phyloP scores from a whole-genome alignment of 2,797 vertebrate genomes.

The Pangasius macronema region DNA sequence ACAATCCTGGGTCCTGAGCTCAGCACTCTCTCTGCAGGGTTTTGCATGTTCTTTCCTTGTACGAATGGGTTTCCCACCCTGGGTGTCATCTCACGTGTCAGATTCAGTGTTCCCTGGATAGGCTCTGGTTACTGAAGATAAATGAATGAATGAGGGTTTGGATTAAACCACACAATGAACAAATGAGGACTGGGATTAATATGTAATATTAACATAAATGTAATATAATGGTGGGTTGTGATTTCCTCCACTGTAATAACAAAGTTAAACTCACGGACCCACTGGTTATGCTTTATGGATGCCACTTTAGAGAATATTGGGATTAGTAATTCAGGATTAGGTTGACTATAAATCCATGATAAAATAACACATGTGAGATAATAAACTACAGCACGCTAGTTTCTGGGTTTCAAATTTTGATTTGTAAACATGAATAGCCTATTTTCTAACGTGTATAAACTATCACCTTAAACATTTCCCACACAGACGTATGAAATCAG shows the following conservation, averaged over 20 bases:
- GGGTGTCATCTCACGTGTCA: background rate
- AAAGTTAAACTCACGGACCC: background rate
- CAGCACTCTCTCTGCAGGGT: background rate
- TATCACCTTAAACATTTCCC: background rate
- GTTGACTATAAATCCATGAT: background rate
- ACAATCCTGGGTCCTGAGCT: background rate
- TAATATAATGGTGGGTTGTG: background rate
- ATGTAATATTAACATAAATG: no score
- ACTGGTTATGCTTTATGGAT: background rate
- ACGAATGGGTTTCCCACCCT: background rate
- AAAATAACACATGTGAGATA: background rate
- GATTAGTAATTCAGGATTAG: background rate
- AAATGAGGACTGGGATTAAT: background rate
- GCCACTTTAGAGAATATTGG: background rate
- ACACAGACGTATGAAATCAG: background rate
- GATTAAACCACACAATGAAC: background rate
- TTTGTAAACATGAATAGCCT: background rate
- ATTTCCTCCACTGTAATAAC: background rate
- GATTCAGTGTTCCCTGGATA: background rate
- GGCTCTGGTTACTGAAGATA: background rate
- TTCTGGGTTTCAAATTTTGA: background rate
- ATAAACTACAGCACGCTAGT: background rate
- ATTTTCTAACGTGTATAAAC: background rate
- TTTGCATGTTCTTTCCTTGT: constrained; percentile 14
- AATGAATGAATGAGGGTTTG: background rate